Base-by-base conservation (phyloP, 2,113 vertebrate genomes). In the Clupea harengus region DNA sequence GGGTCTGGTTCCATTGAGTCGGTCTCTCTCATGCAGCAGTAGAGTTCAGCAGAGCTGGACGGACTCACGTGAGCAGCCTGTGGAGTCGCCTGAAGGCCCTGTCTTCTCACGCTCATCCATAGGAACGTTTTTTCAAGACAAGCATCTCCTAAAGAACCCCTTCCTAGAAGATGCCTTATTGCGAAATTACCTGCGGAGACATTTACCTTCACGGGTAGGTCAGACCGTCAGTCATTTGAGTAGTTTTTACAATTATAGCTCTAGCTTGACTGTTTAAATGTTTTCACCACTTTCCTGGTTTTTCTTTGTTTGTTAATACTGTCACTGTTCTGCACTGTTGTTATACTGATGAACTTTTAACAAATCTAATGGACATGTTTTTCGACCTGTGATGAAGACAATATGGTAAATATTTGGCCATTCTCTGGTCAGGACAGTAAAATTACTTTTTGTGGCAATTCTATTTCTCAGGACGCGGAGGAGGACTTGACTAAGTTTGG, bases 121-220 rank as follows among this genome's bases (percentile, higher is more conserved):
- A 0, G 94, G 95, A 13, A 85, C 82, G 2, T 95, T 97, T 88
- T 93, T 95, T 87, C 94, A 94, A 81, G 93, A 96, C 44, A 91
- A 81, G 32, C 95, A 95, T 0, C 45, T 91, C 80, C 87, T 93
- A 45, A 94, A 94, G 84, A 96, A 95, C 86, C 93, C 39, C 0
- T 95, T 95, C 88, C 83, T 95, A 81, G 95, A 96, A 85, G 96
- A 96, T 81, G 89, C 92, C 78, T 90, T 96, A 85, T 95, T 96
- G 52, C 90, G 15, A 89, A 93, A 90, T 72, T 97, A 96, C 89
- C 89, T 95, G 88, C 93, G 87, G 82, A 90, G 94, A 82, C 92
- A 94, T 85, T 90, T 96, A 44, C 94, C 95, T 0, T 54, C 92
- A 4, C 60, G 96, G 96, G 96, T 96, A 85, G 3, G 17, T 78